These are phyloP conservation scores for Calycopis cecrops DNA, from an alignment of 1,140 invertebrate genomes.

Conservation along the genomic window DNA sequence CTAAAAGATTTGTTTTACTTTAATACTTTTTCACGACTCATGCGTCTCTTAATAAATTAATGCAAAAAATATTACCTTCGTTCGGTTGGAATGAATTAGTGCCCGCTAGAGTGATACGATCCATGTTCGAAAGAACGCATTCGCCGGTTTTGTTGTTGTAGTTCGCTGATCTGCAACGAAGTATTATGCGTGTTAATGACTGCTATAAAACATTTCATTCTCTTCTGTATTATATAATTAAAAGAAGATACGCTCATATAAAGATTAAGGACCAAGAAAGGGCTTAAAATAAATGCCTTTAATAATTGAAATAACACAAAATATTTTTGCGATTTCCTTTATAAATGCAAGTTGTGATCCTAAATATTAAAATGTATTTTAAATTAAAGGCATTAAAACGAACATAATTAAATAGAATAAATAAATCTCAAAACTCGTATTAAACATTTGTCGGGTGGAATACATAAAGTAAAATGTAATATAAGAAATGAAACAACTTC, in stretches of 20 bases:
- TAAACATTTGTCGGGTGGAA: too few relatives aligned
- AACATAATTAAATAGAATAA: too few relatives aligned
- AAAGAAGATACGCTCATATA: background rate
- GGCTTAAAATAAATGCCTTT: background rate
- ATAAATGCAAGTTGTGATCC: too few relatives aligned
- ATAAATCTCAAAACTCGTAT: too few relatives aligned
- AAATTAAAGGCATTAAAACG: too few relatives aligned
- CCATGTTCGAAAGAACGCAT: slow-evolving; percentile 92
- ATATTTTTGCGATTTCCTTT: too few relatives aligned
- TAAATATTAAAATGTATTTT: too few relatives aligned
- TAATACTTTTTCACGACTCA: slow-evolving; percentile 1
- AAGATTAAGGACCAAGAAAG: background rate
- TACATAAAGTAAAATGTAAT: too few relatives aligned
- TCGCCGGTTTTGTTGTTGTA: slow-evolving; percentile 89
- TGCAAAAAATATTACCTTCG: slow-evolving; percentile 70
- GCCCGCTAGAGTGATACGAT: slow-evolving; percentile 89
- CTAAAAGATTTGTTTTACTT: slow-evolving; percentile 33
- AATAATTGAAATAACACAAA: background rate
- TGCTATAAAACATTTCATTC: slow-evolving; percentile 9
- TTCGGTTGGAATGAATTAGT: slow-evolving; percentile 83
- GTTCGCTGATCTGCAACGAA: slow-evolving; percentile 89
- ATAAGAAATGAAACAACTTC: too few relatives aligned
- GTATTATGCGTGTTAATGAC: slow-evolving; percentile 24
- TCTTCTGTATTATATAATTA: background rate
- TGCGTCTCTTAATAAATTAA: background rate